phyloP scores from a whole-genome alignment of 2,113 vertebrate species.

The Holacanthus passer region DNA sequence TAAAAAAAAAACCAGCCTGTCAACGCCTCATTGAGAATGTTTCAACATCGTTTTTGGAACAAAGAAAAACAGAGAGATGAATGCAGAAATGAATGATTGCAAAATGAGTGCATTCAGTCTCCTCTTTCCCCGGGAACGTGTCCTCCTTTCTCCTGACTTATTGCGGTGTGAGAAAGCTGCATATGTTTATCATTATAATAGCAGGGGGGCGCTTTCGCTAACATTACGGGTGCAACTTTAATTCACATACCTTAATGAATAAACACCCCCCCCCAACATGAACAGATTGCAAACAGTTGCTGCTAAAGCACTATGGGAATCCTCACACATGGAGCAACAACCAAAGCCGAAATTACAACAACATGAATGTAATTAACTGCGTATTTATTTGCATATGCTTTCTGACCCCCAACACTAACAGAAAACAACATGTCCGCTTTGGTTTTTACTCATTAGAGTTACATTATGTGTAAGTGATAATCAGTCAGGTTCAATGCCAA shows the following conservation, averaged over 20 bases:
- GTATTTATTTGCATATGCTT: not conserved
- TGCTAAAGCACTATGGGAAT: constrained; percentile 36
- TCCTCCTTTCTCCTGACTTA: constrained; percentile 9
- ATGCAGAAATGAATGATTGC: constrained; percentile 3
- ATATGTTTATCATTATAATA: constrained; percentile 12
- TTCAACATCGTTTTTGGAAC: constrained; percentile 21
- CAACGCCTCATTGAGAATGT: not conserved
- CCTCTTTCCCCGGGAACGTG: not conserved
- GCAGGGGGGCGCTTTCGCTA: not conserved
- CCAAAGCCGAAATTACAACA: constrained; percentile 15
- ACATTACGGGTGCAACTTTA: constrained; percentile 13
- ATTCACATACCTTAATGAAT: constrained; percentile 22
- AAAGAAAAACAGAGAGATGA: not conserved
- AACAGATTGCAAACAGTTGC: constrained; percentile 26
- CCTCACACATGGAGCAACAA: constrained; percentile 42
- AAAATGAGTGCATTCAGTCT: constrained; percentile 16
- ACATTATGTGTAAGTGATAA: not conserved
- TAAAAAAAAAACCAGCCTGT: not conserved
- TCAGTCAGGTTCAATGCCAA: not conserved
- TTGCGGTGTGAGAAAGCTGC: constrained; percentile 15
- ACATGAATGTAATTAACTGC: constrained; percentile 10
- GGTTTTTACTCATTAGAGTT: not conserved
- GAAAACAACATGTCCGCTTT: not conserved
- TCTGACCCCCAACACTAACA: not conserved
- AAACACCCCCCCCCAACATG: not conserved